A percentile compares a stretch with the other conserved stretches of the same genome.
Evolutionary conservation across 2,888 invertebrate species (phyloP).

Genomic region (Lasius platythorax): DNA sequence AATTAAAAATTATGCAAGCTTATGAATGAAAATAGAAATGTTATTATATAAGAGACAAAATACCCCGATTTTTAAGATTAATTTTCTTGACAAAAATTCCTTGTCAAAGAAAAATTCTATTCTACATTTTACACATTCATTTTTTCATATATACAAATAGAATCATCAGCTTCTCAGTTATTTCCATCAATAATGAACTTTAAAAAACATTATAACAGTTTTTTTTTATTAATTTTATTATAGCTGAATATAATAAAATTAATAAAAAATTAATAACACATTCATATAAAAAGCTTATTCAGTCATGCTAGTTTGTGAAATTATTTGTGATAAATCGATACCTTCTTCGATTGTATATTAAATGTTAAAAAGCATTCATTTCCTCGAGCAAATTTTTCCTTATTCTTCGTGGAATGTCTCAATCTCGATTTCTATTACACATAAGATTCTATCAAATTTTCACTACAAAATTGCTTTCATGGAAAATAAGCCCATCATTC

Average conservation of each 20-base stretch:
- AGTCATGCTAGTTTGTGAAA: not conserved
- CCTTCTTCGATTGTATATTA: not conserved
- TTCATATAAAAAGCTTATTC: not conserved
- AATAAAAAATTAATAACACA: not conserved
- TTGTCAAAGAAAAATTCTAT: not conserved
- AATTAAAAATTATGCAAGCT: not conserved
- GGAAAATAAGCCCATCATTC: not conserved
- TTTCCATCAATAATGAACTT: not conserved
- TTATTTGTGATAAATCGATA: slow-evolving; percentile 27
- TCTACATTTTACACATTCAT: not conserved
- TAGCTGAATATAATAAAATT: not conserved
- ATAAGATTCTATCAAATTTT: not conserved
- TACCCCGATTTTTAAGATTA: not conserved
- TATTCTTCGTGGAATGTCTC: not conserved
- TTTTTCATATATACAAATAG: not conserved
- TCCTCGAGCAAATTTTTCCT: not conserved
- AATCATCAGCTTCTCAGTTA: not conserved
- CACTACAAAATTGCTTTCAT: not conserved
- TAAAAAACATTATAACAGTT: not conserved
- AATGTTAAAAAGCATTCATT: slow-evolving; percentile 22
- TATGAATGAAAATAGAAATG: not conserved
- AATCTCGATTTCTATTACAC: not conserved
- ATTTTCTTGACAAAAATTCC: not conserved
- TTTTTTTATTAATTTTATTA: not conserved
- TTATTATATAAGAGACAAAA: not conserved